Conservation (phyloP, 2,797 vertebrate species). For the Melanotaenia trifasciata region DNA sequence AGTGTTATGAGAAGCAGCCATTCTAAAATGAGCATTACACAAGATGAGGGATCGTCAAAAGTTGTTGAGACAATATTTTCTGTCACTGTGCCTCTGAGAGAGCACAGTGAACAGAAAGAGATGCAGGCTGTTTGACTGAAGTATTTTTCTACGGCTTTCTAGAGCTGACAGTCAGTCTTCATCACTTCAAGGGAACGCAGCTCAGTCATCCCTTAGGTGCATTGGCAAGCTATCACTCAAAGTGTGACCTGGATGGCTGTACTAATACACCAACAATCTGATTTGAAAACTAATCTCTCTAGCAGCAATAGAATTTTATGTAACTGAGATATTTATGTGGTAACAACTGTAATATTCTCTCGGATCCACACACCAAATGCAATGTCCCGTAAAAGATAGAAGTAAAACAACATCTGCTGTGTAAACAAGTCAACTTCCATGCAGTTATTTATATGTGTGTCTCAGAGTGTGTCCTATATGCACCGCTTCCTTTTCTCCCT, state of each 20-base stretch:
- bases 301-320: slow-evolving; percentile 48
- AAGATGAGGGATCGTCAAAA: slow-evolving; percentile 54
- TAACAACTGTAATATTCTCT: slow-evolving; percentile 33
- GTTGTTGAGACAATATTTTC: slow-evolving; percentile 57
- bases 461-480: slow-evolving; percentile 11
- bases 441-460: slow-evolving; percentile 55
- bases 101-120: slow-evolving; percentile 55
- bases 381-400: slow-evolving; percentile 51
- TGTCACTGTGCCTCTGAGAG: slow-evolving; percentile 44
- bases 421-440: slow-evolving; percentile 59
- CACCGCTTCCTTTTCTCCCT: slow-evolving; percentile 6
- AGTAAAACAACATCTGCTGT: slow-evolving; percentile 65
- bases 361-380: slow-evolving; percentile 44
- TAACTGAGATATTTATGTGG: slow-evolving; percentile 47
- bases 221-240: slow-evolving; percentile 71
- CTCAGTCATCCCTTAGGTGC: slow-evolving; percentile 65
- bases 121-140: slow-evolving; percentile 56
- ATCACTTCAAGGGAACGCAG: slow-evolving; percentile 65
- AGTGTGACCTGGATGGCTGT: slow-evolving; percentile 52
- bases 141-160: slow-evolving; percentile 57
- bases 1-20: slow-evolving; percentile 1
- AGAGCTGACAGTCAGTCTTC: slow-evolving; percentile 66
- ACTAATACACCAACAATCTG: slow-evolving; percentile 50
- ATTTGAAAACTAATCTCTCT: slow-evolving; percentile 58
- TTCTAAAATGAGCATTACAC: slow-evolving; percentile 15